These are phyloP conservation scores for Prunella fulvescens DNA, from an alignment of 2,113 vertebrate genomes.

Conservation along the genomic window DNA sequence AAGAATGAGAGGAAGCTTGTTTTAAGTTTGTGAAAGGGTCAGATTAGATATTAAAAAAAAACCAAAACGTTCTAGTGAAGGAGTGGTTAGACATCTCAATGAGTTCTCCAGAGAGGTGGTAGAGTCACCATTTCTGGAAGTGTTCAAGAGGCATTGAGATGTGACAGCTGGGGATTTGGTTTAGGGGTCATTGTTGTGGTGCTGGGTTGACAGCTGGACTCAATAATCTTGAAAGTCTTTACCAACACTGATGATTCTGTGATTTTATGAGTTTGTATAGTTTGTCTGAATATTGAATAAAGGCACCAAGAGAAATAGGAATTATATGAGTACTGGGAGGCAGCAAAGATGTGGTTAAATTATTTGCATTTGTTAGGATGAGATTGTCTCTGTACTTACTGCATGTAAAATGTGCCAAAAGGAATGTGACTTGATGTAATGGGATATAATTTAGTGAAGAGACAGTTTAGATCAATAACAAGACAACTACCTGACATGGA, in stretches of 20 bases:
- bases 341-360: neutral
- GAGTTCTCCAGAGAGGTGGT: neutral
- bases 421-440: neutral
- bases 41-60: neutral
- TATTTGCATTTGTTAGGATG: neutral
- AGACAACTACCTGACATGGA: neutral
- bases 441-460: constrained; percentile 17
- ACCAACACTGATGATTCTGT: neutral
- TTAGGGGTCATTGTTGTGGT: neutral
- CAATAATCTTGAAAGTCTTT: neutral
- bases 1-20: neutral
- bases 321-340: neutral
- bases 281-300: neutral
- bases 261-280: neutral
- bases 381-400: neutral
- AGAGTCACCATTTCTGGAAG: neutral
- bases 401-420: neutral
- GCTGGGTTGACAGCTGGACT: neutral
- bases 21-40: neutral
- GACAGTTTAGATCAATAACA: constrained; percentile 4
- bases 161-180: neutral
- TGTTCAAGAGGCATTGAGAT: neutral
- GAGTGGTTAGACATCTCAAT: neutral
- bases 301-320: neutral
- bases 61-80: neutral